phyloP scores from a whole-genome alignment of 1,140 invertebrate species.

The Mesaphorura yosii region DNA sequence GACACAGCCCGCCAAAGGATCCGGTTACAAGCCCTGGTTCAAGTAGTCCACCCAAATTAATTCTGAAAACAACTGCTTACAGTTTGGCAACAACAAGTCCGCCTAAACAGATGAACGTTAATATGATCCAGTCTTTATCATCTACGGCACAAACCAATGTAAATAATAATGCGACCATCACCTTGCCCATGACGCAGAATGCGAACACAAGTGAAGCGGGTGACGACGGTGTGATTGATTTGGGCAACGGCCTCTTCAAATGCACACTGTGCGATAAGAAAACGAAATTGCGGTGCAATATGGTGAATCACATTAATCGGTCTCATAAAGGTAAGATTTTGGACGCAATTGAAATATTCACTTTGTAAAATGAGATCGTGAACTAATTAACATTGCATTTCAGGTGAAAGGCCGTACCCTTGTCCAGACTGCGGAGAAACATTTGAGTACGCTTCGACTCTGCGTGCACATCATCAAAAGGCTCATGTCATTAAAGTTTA shows the following conservation, averaged over 20 bases:
- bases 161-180: not conserved
- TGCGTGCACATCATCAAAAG: not conserved
- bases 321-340: not conserved
- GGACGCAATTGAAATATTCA: not conserved
- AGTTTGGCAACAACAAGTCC: not conserved
- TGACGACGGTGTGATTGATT: not conserved
- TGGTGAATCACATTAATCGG: conserved; percentile 3
- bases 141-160: not conserved
- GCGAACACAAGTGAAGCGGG: not conserved
- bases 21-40: no score
- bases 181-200: not conserved
- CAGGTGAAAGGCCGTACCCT: not conserved
- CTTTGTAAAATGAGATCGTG: no score
- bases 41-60: no score
- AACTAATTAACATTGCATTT: not conserved
- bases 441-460: not conserved
- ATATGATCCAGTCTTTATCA: not conserved
- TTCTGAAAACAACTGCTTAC: not conserved
- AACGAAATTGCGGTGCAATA: not conserved
- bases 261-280: not conserved
- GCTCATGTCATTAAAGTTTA: no score
- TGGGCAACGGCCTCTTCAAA: not conserved
- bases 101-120: not conserved
- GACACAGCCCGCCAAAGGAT: no score
- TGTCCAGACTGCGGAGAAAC: not conserved